Base-by-base conservation (phyloP, 2,888 invertebrate species). In the Euplagia quadripunctaria region DNA sequence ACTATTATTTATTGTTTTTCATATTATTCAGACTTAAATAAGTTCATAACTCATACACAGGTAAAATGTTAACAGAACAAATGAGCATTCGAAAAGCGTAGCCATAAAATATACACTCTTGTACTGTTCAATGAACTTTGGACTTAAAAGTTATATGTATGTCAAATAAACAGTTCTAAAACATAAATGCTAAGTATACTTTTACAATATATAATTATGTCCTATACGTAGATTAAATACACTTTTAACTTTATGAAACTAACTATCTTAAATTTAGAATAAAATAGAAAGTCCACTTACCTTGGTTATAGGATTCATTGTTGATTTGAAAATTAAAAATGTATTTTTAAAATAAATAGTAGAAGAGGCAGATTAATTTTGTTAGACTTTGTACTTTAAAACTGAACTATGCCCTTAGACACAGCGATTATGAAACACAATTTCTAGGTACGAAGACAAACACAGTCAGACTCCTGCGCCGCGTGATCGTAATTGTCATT, bases 231-330 rank as follows among this genome's bases (percentile, higher is more conserved):
- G n/a, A 20, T 20, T 12, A 31, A 14, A 61, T 12, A 14, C 12
- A 61, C 14, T 20, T n/a, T 31, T 6, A 9, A 61, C 5, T 61
- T 8, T 20, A 4, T 12, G 16, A 8, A 31, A 20, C 1, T 43
- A 58, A 12, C 8, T 16, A 55, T 55, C 9, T 52, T 58, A 41
- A 66, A 71, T 49, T 58, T 20, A 1, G 49, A 17, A 63, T 8
- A 77, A 69, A 70, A 68, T 20, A 58, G 0, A 73, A 78, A 74
- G 20, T 68, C 74, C 41, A 86, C 92, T 90, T 87, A 92, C 93
- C 85, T 92, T 91, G 64, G 84, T 86, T 17, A 93, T 78, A 20
- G 93, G 92, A 88, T 93, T 92, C 93, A 93, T 93, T 72, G 74
- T 83, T 68, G 68, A 4, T 69, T 74, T 41, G 41, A 71, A 42